A percentile compares a stretch with the other conserved stretches of the same genome.
phyloP scores from a whole-genome alignment of 2,888 invertebrate genomes.

The Tethea ocularis region DNA sequence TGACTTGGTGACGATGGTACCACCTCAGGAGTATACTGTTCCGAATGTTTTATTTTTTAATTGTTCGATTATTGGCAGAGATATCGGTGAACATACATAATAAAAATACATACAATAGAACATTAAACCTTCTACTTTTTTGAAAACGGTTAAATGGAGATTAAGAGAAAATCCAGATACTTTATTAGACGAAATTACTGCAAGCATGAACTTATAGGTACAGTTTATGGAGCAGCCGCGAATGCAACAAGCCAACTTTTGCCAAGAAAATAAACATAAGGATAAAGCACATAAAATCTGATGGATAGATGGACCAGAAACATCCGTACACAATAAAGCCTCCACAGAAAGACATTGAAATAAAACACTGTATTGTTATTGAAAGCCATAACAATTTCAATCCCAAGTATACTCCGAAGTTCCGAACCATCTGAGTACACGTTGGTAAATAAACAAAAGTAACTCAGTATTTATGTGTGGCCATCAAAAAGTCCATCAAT shows the following conservation, averaged over 20 bases:
- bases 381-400: conserved; percentile 16
- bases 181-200: too few relatives aligned
- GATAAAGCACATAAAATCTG: not conserved
- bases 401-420: conserved; percentile 29
- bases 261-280: not conserved
- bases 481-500: conserved; percentile 56
- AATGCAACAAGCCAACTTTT: not conserved
- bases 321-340: not conserved
- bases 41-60: too few relatives aligned
- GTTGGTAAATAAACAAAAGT: conserved; percentile 52
- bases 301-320: not conserved
- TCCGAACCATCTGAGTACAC: conserved; percentile 12
- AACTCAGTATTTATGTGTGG: conserved; percentile 54
- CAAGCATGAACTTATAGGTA: too few relatives aligned
- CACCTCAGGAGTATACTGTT: too few relatives aligned
- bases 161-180: too few relatives aligned
- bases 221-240: too few relatives aligned
- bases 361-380: not conserved
- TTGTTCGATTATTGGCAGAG: too few relatives aligned
- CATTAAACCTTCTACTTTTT: too few relatives aligned
- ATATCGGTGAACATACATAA: too few relatives aligned
- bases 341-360: not conserved
- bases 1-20: too few relatives aligned
- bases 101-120: too few relatives aligned
- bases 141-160: too few relatives aligned